Conservation (phyloP, 2,888 invertebrate genomes). For the Venustoraphidia nigricollis region DNA sequence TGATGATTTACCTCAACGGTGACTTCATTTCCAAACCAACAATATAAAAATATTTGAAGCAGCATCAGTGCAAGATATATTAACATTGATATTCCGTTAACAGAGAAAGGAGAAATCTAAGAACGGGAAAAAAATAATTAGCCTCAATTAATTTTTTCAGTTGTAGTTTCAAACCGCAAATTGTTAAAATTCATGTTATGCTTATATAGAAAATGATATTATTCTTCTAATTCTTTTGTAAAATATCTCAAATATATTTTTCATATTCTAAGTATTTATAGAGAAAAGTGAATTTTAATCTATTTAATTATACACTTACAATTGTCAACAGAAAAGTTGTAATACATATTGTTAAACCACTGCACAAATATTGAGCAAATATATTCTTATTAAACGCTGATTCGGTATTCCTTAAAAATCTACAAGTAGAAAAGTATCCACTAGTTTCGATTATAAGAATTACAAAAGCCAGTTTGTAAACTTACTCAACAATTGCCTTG, state of each 20-base stretch:
- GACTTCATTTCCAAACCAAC: constrained; percentile 16
- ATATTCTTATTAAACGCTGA: constrained; percentile 13
- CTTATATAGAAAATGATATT: no score
- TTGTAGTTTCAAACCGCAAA: no score
- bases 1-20: constrained; percentile 10
- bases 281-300: no score
- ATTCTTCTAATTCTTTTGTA: no score
- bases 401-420: constrained; percentile 13
- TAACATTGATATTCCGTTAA: constrained; percentile 12
- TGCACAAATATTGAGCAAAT: constrained; percentile 14
- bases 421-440: constrained; percentile 5
- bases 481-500: constrained; percentile 11
- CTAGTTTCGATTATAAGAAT: no score
- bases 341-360: constrained; percentile 14
- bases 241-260: no score
- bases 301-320: constrained; percentile 8
- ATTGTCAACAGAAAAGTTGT: constrained; percentile 15
- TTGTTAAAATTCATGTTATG: no score
- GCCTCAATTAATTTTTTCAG: no score
- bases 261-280: no score
- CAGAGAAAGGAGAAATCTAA: constrained; percentile 11
- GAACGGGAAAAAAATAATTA: background rate
- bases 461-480: background rate
- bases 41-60: constrained; percentile 13
- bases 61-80: constrained; percentile 13